Evolutionary conservation across 2,888 invertebrate species (phyloP).

Genomic region (Gibbula magus): DNA sequence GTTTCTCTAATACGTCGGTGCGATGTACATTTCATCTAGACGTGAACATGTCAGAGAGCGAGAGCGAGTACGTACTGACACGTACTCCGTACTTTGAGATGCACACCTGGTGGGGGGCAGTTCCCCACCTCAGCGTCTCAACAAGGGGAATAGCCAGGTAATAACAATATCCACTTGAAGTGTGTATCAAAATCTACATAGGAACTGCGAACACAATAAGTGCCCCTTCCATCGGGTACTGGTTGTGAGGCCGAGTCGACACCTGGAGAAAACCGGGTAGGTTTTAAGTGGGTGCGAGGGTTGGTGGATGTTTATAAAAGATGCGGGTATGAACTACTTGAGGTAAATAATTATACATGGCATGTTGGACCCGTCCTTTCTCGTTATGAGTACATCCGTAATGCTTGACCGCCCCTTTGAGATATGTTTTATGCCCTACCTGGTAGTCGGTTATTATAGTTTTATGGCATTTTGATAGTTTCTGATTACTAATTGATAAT

Average conservation of each 20-base stretch:
- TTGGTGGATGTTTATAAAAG: background rate
- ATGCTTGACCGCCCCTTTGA: background rate
- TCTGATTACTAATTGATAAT: background rate
- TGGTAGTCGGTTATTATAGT: background rate
- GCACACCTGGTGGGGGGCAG: constrained; percentile 1
- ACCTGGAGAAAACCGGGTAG: background rate
- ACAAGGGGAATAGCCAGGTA: background rate
- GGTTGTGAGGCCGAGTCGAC: background rate
- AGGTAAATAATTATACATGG: background rate
- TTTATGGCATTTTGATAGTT: background rate
- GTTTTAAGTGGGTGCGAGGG: background rate
- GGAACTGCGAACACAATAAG: background rate
- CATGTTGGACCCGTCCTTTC: background rate
- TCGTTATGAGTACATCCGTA: background rate
- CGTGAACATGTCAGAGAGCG: too few species aligned
- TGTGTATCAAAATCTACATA: constrained; percentile 11
- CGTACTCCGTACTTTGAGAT: too few species aligned
- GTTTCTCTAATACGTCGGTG: too few species aligned
- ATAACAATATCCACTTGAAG: background rate
- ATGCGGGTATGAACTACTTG: background rate
- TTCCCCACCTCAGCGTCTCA: background rate
- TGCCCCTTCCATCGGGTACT: background rate
- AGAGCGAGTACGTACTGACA: too few species aligned
- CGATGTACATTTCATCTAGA: too few species aligned
- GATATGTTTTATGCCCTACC: background rate